Evolutionary conservation across 2,888 invertebrate genomes (phyloP), one percentile per base, ranked within the genome.

Genomic region (Drosophila aldrichi): DNA sequence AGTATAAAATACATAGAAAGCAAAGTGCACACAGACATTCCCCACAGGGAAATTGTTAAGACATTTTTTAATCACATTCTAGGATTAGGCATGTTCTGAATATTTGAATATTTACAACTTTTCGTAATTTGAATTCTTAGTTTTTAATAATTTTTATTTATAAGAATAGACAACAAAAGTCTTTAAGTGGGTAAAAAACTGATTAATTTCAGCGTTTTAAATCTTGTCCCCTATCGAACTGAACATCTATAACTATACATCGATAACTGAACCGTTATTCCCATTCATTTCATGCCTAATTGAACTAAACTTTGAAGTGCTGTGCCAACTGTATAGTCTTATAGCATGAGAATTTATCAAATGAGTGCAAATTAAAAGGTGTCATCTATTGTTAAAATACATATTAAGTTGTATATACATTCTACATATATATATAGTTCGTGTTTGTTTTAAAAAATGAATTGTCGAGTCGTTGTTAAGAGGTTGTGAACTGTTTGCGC

Each of bases 231-330:
- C 48, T 54, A 40, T 18, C 25, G 29, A 25, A 36, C 36, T 16
- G 20, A 20, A 34, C 34, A 29, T 16, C 14, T 14, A 9, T 0
- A 34, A 34, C 0, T 20, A 22, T n/a, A n/a, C n/a, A n/a, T n/a
- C n/a, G 40, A 29, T 55, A 60, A 14, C 2, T 67, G 7, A 22
- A 29, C 29, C 32, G 18, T 41, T 43, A 29, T 32, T 25, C 22
- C 49, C 48, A 62, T 75, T 63, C 67, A 60, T 52, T 44, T 40
- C 60, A 71, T 60, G 63, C 56, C 67, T 41, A 58, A 60, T 48
- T 46, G 22, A 25, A 8, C 8, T 29, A 18, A 25, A 25, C n/a
- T 25, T 65, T 46, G 4, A n/a, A 32, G 52, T 69, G 51, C 34
- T 52, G 25, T 41, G 12, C n/a, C 36, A 57, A 14, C n/a, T 25